Conservation (phyloP, 2,888 invertebrate genomes). For the Zootermopsis nevadensis region DNA sequence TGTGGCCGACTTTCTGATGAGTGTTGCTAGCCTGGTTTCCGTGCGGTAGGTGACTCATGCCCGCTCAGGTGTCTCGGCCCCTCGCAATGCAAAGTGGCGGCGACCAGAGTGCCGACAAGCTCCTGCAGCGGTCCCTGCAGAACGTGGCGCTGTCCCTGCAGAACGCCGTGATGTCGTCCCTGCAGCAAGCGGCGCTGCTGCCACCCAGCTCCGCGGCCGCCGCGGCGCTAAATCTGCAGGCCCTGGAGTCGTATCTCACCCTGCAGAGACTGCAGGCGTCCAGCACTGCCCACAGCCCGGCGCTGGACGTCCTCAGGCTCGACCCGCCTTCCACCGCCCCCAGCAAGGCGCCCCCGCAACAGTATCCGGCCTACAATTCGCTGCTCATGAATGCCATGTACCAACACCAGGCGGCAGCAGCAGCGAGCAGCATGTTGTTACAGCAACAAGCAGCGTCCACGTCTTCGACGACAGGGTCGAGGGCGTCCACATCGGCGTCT, state of each 20-base stretch:
- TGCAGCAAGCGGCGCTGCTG: conserved; percentile 84
- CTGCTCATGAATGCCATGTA: conserved; percentile 77
- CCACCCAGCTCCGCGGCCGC: conserved; percentile 87
- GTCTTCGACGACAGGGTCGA: conserved; percentile 58
- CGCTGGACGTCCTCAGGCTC: conserved; percentile 43
- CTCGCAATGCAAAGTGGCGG: conserved; percentile 14
- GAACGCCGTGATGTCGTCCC: conserved; percentile 85
- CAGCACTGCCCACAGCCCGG: conserved; percentile 52
- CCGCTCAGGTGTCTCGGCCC: conserved; percentile 12
- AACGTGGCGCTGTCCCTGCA: conserved; percentile 85
- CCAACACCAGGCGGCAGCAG: conserved; percentile 67
- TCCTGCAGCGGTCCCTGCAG: conserved; percentile 70
- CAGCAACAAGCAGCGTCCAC: conserved; percentile 60
- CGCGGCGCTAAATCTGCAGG: conserved; percentile 86
- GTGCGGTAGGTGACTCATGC: background rate
- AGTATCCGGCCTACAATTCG: conserved; percentile 71
- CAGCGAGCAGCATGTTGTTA: conserved; percentile 53
- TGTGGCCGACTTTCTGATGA: background rate
- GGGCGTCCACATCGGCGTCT: conserved; percentile 67
- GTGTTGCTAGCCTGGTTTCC: background rate
- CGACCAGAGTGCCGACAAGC: conserved; percentile 74
- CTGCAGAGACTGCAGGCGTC: conserved; percentile 76
- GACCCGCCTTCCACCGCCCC: background rate
- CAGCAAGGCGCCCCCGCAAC: conserved; percentile 63
- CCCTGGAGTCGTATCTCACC: conserved; percentile 86